Evolutionary conservation across 2,113 vertebrate species (phyloP).

Genomic region (Antennarius striatus): DNA sequence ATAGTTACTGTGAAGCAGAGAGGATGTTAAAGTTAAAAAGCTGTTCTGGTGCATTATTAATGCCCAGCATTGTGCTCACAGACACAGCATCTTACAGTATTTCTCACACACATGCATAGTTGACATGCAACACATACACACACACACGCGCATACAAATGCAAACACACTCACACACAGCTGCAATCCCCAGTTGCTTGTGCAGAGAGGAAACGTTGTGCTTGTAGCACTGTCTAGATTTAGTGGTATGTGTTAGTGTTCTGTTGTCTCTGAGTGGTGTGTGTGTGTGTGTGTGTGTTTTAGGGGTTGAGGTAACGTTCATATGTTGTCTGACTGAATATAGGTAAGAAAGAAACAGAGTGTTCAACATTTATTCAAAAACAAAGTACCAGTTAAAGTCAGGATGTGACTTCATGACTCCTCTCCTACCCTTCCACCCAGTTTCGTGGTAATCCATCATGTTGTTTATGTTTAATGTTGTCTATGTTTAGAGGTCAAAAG

Average conservation of each 20-base stretch:
- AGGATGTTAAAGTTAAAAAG: constrained; percentile 75
- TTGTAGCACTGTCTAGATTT: constrained; percentile 68
- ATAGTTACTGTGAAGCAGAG: constrained; percentile 44
- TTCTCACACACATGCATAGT: constrained; percentile 18
- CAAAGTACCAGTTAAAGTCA: too few species aligned
- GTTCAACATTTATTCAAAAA: too few species aligned
- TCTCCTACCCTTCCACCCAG: too few species aligned
- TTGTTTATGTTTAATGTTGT: too few species aligned
- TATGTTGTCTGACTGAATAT: constrained; percentile 43
- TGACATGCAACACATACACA: constrained; percentile 10
- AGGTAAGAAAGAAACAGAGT: constrained; percentile 31
- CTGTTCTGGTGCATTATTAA: constrained; percentile 77
- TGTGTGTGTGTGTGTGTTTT: constrained; percentile 2
- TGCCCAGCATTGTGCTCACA: constrained; percentile 66
- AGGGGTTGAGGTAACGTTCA: constrained; percentile 25
- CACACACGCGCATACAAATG: constrained; percentile 22
- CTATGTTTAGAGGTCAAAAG: too few species aligned
- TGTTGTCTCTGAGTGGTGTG: constrained; percentile 55
- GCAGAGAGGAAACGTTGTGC: constrained; percentile 65
- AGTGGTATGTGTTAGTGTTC: constrained; percentile 65
- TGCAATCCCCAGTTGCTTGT: constrained; percentile 68
- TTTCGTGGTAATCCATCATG: too few species aligned
- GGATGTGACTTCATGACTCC: too few species aligned
- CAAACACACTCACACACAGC: constrained; percentile 49
- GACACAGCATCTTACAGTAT: constrained; percentile 52